A percentile compares a stretch with the other conserved stretches of the same genome.
Conservation (phyloP, 2,888 invertebrate species). For the Catocala fraxini region DNA sequence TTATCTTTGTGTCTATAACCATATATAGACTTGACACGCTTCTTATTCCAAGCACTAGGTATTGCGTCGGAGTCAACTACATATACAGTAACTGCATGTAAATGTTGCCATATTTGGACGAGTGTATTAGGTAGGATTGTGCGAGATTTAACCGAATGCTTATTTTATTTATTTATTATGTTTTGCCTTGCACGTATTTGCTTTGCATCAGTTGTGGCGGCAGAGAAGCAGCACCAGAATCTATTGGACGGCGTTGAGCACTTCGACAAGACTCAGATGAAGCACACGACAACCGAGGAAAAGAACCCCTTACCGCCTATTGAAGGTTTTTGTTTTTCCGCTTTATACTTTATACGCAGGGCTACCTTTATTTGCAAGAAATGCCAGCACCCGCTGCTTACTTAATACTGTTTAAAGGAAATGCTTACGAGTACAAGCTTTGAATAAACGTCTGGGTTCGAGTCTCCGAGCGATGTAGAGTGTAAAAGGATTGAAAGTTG, state of each 20-base stretch:
- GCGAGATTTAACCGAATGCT: constrained; percentile 37
- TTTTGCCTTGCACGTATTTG: constrained; percentile 76
- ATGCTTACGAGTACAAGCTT: neutral
- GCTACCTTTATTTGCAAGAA: constrained; percentile 18
- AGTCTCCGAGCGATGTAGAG: constrained; percentile 1
- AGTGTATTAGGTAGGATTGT: neutral
- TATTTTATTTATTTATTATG: constrained; percentile 50
- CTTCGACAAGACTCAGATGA: constrained; percentile 91
- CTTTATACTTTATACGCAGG: constrained; percentile 43
- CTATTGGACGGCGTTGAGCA: constrained; percentile 91
- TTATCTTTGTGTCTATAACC: constrained; percentile 41
- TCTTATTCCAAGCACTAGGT: constrained; percentile 41
- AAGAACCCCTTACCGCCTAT: constrained; percentile 92
- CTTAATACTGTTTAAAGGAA: constrained; percentile 13
- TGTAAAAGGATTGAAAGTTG: neutral
- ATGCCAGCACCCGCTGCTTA: constrained; percentile 19
- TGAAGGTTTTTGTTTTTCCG: constrained; percentile 87
- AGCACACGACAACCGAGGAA: constrained; percentile 91
- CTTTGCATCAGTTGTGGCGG: constrained; percentile 89
- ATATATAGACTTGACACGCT: constrained; percentile 51
- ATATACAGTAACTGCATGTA: constrained; percentile 39
- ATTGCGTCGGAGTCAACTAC: constrained; percentile 21
- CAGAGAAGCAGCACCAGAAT: constrained; percentile 92
- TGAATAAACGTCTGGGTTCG: constrained; percentile 1
- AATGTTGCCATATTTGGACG: constrained; percentile 40